Evolutionary conservation across 2,113 vertebrate genomes (phyloP).

Genomic region (Motacilla tschutschensis): DNA sequence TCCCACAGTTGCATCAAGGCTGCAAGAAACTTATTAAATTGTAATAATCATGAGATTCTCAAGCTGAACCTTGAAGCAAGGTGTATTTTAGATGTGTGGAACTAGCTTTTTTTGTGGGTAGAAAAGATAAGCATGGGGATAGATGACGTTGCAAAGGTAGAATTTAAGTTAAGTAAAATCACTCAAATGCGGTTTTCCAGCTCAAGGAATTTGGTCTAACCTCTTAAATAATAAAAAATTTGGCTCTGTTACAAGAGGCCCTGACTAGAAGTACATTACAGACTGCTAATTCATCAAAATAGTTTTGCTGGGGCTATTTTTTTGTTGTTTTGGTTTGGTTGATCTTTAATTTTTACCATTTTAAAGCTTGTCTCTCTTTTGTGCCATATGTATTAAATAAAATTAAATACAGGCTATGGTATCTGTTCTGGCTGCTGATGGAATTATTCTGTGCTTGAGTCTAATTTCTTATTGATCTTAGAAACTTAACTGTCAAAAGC

Average conservation of each 20-base stretch:
- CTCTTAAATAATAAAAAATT: not conserved
- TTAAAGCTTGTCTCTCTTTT: not conserved
- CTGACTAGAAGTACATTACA: not conserved
- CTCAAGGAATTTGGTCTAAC: not conserved
- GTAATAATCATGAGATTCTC: not conserved
- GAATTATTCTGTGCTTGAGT: not conserved
- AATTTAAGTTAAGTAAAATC: conserved; percentile 27
- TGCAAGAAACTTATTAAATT: not conserved
- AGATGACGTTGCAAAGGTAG: not conserved
- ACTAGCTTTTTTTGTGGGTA: not conserved
- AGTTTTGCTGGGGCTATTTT: not conserved
- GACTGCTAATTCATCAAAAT: not conserved
- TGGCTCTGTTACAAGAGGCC: not conserved
- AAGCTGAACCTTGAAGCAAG: not conserved
- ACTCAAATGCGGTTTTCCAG: not conserved
- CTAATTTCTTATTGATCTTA: not conserved
- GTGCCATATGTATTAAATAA: not conserved
- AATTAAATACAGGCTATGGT: not conserved
- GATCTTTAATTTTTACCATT: not conserved
- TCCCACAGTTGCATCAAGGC: not conserved
- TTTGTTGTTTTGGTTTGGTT: not conserved
- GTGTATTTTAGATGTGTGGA: not conserved
- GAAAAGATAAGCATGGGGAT: conserved; percentile 6
- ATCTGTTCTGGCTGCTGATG: not conserved
- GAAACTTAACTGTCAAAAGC: not conserved